phyloP scores from a whole-genome alignment of 2,113 vertebrate genomes.

The Euleptes europaea region DNA sequence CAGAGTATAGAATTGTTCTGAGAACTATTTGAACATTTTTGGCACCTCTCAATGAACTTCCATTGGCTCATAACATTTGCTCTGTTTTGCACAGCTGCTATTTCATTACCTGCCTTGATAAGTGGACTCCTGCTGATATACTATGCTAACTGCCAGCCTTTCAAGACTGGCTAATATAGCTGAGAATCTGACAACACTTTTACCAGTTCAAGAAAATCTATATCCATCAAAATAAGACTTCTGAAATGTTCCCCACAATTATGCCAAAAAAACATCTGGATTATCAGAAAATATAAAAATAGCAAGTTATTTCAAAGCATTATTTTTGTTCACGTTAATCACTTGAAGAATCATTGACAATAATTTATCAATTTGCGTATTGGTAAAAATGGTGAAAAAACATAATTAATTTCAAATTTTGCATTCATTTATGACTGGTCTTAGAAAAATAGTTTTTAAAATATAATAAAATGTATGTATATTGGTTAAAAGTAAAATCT shows the following conservation, averaged over 20 bases:
- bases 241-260: neutral
- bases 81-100: neutral
- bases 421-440: neutral
- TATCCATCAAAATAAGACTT: neutral
- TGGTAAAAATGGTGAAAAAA: neutral
- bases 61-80: neutral
- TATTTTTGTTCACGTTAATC: slow-evolving; percentile 9
- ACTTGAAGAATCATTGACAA: slow-evolving; percentile 37
- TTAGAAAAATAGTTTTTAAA: neutral
- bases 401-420: neutral
- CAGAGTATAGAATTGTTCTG: neutral
- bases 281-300: slow-evolving; percentile 5
- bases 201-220: slow-evolving; percentile 10
- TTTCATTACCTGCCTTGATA: accelerated
- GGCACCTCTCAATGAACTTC: neutral
- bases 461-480: neutral
- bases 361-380: slow-evolving; percentile 34
- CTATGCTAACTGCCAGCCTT: neutral
- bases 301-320: slow-evolving; percentile 30
- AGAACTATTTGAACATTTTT: neutral
- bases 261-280: neutral
- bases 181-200: slow-evolving; percentile 10
- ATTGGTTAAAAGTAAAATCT: neutral
- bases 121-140: neutral
- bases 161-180: slow-evolving; percentile 9